Evolutionary conservation across 2,888 invertebrate genomes (phyloP).

Genomic region (Agrochola circellaris): DNA sequence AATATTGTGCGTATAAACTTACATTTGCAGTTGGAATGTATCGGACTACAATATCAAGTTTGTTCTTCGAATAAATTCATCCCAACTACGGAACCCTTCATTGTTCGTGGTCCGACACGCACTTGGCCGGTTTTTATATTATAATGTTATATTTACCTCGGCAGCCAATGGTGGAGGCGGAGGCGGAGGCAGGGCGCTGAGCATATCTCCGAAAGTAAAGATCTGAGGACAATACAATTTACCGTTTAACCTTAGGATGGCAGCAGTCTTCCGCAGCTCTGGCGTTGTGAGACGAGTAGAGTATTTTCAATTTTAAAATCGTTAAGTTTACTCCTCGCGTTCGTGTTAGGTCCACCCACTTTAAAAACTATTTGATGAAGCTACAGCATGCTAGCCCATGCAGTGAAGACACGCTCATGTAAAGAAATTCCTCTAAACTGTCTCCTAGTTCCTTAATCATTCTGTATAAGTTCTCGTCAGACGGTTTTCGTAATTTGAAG

Average conservation of each 20-base stretch:
- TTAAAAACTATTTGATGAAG: not conserved
- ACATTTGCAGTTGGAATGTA: no score
- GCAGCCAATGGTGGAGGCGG: constrained; percentile 39
- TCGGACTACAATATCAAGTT: no score
- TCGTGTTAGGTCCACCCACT: not conserved
- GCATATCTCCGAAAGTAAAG: constrained; percentile 73
- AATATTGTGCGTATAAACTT: no score
- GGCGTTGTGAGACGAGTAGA: not conserved
- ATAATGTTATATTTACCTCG: constrained; percentile 52
- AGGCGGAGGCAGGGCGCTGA: constrained; percentile 70
- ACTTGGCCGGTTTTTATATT: no score
- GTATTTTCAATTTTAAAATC: not conserved
- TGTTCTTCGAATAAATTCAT: no score
- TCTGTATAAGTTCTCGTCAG: not conserved
- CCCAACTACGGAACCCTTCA: no score
- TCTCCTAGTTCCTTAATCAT: not conserved
- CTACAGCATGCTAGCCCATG: not conserved
- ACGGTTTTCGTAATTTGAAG: not conserved
- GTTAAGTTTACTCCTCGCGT: not conserved
- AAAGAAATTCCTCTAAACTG: not conserved
- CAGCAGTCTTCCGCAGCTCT: not conserved
- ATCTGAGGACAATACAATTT: constrained; percentile 56
- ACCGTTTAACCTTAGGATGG: not conserved
- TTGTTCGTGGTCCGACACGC: no score
- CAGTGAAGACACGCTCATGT: not conserved